phyloP scores from a whole-genome alignment of 2,888 invertebrate species.

The Acleris emargana region DNA sequence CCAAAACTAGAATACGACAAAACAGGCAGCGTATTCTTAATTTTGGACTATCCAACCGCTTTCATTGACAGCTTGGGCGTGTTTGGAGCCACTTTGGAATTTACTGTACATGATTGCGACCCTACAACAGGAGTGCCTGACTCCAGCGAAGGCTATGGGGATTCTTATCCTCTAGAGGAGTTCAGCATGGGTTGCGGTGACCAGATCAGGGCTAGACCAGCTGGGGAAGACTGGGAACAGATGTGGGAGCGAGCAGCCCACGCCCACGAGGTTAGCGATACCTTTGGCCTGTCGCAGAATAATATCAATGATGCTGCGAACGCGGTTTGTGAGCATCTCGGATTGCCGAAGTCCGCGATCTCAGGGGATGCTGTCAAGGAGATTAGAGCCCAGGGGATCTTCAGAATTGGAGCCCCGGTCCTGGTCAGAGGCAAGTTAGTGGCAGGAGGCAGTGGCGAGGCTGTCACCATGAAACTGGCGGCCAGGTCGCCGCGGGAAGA shows the following conservation, averaged over 20 bases:
- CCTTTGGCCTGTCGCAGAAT: constrained; percentile 90
- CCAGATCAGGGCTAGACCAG: constrained; percentile 65
- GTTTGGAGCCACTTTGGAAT: constrained; percentile 96
- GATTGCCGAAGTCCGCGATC: constrained; percentile 62
- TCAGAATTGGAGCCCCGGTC: constrained; percentile 95
- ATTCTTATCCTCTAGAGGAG: constrained; percentile 98
- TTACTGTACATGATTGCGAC: constrained; percentile 98
- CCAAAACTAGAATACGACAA: constrained; percentile 93
- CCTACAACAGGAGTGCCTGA: constrained; percentile 96
- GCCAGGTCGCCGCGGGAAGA: constrained; percentile 93
- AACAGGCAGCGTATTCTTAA: constrained; percentile 92
- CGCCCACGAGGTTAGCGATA: constrained; percentile 93
- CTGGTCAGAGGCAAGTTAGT: constrained; percentile 93
- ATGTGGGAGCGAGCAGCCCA: constrained; percentile 91
- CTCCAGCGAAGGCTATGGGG: constrained; percentile 97
- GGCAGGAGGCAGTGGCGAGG: constrained; percentile 84
- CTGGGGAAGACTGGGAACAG: constrained; percentile 78
- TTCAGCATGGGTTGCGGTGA: constrained; percentile 72
- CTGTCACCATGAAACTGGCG: constrained; percentile 95
- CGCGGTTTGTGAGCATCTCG: constrained; percentile 72
- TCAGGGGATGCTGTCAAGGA: constrained; percentile 73
- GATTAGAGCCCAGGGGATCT: constrained; percentile 86
- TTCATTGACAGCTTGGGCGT: constrained; percentile 88
- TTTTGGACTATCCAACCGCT: constrained; percentile 85
- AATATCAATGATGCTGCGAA: constrained; percentile 68